Base-by-base conservation (phyloP, 2,888 invertebrate species). In the Eupithecia centaureata region DNA sequence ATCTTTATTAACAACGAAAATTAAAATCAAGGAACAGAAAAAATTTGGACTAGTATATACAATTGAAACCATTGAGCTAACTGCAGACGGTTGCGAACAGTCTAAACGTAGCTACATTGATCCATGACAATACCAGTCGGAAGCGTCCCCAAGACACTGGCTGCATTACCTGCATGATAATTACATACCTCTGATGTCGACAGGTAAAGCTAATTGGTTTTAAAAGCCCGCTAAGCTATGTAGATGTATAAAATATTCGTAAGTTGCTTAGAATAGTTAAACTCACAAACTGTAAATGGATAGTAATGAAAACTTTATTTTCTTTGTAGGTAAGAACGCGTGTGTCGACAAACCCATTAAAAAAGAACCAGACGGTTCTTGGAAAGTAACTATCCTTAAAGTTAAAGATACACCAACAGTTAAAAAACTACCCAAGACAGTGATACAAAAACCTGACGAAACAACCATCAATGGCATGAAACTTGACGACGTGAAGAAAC, bases 291-390 rank as follows among this genome's bases (percentile, higher is more conserved):
- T 27, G 51, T 13, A 27, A 25, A 27, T 27, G 5, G 25, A 66
- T 63, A 13, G 42, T 69, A 65, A 63, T 62, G 56, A 62, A 47
- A 63, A 35, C 33, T 63, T 52, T 70, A 52, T 70, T 70, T 61
- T 70, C 63, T 70, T 70, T 70, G 66, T 70, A 70, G 70, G 66
- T 70, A 47, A 60, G 62, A 54, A 54, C 58, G 42, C 27, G 63
- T 61, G 52, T 52, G 57, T 64, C 42, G 35, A 30, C 57, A 66
- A 70, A 61, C 5, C 56, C 10, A 61, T 66, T 58, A 70, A 66
- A 70, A 61, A 59, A 61, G 70, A 70, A 58, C 56, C 61, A 66
- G 61, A 52, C 12, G 63, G 56, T 38, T 60, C 68, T 25, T 68
- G 68, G 68, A 59, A 62, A 65, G 68, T 68, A 27, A 65, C 68